A percentile compares a stretch with the other conserved stretches of the same genome.
Evolutionary conservation across 92 coral and sea anemone genomes (phyloP).

Genomic region (Actinostola sp.): DNA sequence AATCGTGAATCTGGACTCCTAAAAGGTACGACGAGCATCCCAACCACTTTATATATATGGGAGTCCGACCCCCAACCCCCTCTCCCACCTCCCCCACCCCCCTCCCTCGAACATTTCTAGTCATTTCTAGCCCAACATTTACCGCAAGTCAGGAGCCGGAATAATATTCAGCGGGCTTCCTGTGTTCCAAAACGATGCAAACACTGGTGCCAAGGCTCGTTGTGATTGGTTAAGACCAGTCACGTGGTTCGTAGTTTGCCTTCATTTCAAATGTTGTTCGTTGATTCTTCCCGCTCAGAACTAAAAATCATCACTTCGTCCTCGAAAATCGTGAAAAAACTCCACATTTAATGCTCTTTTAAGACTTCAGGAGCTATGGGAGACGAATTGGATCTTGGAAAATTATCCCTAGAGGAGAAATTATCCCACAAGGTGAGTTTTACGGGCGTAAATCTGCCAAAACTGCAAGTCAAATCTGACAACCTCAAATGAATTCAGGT

Average conservation of each 20-base stretch:
- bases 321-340: background rate
- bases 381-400: slow-evolving; percentile 82
- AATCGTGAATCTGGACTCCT: too few species aligned
- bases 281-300: slow-evolving; percentile 41
- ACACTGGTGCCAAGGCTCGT: too few species aligned
- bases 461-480: background rate
- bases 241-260: slow-evolving; percentile 74
- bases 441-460: background rate
- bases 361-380: slow-evolving; percentile 48
- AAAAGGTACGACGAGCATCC: too few species aligned
- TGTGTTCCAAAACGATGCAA: too few species aligned
- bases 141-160: too few species aligned
- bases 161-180: too few species aligned
- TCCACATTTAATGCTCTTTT: slow-evolving; percentile 19
- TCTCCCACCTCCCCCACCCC: too few species aligned
- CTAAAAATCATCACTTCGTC: background rate
- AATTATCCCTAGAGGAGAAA: slow-evolving; percentile 89
- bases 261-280: slow-evolving; percentile 84
- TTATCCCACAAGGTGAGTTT: slow-evolving; percentile 80
- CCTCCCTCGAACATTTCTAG: too few species aligned
- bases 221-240: slow-evolving; percentile 72
- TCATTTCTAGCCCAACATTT: too few species aligned
- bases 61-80: too few species aligned
- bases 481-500: too few species aligned
- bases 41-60: too few species aligned